Evolutionary conservation across 2,888 invertebrate genomes (phyloP).

Genomic region (Drosophila demipolita): DNA sequence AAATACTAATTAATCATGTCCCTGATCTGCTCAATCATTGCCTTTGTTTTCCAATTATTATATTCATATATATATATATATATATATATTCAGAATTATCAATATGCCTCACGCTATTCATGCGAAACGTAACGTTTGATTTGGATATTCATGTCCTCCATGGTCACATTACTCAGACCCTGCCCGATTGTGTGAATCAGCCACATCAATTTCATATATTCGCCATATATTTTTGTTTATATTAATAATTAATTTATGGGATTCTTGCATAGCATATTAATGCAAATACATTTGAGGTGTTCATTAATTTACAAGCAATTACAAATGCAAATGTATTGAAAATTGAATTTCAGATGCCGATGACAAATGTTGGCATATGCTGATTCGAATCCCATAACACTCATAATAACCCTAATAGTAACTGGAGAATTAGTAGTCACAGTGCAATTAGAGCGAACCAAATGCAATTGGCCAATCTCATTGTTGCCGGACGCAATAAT

Average conservation of each 20-base stretch:
- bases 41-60: neutral
- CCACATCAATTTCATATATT: neutral
- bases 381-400: neutral
- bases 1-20: neutral
- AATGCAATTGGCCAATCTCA: neutral
- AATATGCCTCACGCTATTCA: slow-evolving; percentile 11
- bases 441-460: slow-evolving; percentile 17
- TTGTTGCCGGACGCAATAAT: neutral
- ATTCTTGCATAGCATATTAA: neutral
- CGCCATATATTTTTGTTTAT: neutral
- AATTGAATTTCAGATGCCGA: neutral
- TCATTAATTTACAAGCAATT: neutral
- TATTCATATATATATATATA: no score
- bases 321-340: slow-evolving; percentile 1
- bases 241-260: neutral
- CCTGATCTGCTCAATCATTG: neutral
- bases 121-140: neutral
- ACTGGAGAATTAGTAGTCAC: slow-evolving; percentile 28
- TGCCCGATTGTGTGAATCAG: neutral
- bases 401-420: neutral
- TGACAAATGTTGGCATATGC: neutral
- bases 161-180: slow-evolving; percentile 18
- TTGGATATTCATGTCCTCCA: slow-evolving; percentile 11
- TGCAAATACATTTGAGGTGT: neutral
- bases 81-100: neutral